Evolutionary conservation across 2,797 vertebrate species (phyloP).

Genomic region (Bucorvus abyssinicus): DNA sequence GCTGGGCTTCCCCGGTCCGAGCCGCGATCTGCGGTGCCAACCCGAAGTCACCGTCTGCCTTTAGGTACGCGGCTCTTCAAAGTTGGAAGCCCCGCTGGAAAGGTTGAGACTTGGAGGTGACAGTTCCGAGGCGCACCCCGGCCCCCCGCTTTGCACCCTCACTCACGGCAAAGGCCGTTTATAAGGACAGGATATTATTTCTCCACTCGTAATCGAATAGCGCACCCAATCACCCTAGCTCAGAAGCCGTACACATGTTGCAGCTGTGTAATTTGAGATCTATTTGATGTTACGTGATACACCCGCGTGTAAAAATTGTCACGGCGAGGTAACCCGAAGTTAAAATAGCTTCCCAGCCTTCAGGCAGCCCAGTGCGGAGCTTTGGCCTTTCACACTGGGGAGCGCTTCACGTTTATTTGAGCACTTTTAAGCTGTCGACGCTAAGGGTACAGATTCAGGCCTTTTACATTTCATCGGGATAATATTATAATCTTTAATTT

Average conservation of each 20-base stretch:
- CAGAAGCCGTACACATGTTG: background rate
- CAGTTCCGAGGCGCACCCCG: rapidly evolving
- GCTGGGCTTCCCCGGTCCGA: background rate
- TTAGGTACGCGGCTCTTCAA: rapidly evolving
- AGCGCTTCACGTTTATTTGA: background rate
- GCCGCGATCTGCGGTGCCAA: rapidly evolving
- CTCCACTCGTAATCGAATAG: background rate
- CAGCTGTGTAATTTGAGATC: background rate
- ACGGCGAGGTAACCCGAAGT: background rate
- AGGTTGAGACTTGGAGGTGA: rapidly evolving
- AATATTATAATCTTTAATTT: background rate
- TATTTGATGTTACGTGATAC: background rate
- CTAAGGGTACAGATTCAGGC: background rate
- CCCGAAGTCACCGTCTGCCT: rapidly evolving
- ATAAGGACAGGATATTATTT: background rate
- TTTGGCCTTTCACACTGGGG: background rate
- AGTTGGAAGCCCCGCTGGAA: rapidly evolving
- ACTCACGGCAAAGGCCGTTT: background rate
- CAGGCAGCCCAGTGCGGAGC: background rate
- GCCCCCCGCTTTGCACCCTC: background rate
- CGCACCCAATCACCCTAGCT: background rate
- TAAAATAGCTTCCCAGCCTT: background rate
- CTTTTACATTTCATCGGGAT: background rate
- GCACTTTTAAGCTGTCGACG: background rate
- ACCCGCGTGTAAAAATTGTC: background rate